Conservation (phyloP, 2,113 vertebrate genomes). For the Xyliphius kryptos region DNA sequence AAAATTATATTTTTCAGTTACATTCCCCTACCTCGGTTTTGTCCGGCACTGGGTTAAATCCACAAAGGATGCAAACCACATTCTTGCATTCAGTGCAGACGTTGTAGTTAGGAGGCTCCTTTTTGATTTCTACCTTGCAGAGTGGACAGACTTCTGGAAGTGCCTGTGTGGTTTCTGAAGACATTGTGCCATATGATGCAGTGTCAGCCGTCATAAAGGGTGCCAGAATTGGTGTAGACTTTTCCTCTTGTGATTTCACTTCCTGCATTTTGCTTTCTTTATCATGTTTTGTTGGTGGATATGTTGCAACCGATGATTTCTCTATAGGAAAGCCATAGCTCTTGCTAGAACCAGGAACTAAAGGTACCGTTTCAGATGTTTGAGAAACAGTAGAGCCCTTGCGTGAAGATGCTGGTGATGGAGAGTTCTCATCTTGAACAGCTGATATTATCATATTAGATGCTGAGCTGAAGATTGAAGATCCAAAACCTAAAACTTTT, state of each 20-base stretch:
- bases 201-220: too few species aligned
- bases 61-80: slow-evolving; percentile 87
- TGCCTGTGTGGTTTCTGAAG: too few species aligned
- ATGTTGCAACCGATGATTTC: too few species aligned
- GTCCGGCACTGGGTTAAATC: slow-evolving; percentile 91
- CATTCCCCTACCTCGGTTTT: slow-evolving; percentile 63
- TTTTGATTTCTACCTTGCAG: slow-evolving; percentile 82
- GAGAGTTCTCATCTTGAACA: slow-evolving; percentile 55
- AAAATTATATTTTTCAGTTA: too few species aligned
- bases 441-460: slow-evolving; percentile 62
- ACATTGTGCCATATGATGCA: too few species aligned
- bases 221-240: too few species aligned
- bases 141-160: slow-evolving; percentile 28
- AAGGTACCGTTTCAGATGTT: slow-evolving; percentile 47
- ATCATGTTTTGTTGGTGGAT: too few species aligned
- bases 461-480: slow-evolving; percentile 65
- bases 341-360: too few species aligned
- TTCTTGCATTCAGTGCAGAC: slow-evolving; percentile 88
- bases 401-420: slow-evolving; percentile 49
- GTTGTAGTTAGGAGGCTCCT: slow-evolving; percentile 79
- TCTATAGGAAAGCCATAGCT: too few species aligned
- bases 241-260: too few species aligned
- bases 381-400: slow-evolving; percentile 57
- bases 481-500: slow-evolving; percentile 65
- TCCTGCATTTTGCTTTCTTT: too few species aligned